Base-by-base conservation (phyloP, 2,888 invertebrate genomes). In the Macrophya annulata region DNA sequence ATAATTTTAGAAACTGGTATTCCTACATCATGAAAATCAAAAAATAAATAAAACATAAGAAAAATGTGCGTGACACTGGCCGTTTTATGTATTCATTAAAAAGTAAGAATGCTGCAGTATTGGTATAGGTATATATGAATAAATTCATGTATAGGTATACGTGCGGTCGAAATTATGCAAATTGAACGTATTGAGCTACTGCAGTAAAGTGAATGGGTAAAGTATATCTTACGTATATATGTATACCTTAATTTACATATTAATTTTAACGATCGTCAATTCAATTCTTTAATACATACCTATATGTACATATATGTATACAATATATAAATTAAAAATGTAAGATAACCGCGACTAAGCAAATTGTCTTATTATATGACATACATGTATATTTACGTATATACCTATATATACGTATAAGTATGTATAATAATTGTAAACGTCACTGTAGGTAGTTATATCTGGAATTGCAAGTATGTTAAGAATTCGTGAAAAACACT, bases 21-120 rank as follows among this genome's bases (percentile, higher is more conserved):
- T 25, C 31, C 31, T 31, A 31, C 31, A 31, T 25, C 4, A 48
- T 25, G 48, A 21, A 8, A 25, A 25, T 1, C 10, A 48, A 48
- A 48, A 48, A 48, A 48, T 3, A 12, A 48, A 48, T 3, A 10
- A 12, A 48, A 48, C 4, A 10, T 37, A 15, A 55, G 21, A 51
- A 51, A 55, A 31, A 51, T n/a, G 17, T 48, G 48, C 55, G 37
- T 31, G 55, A 48, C 77, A 48, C 51, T 48, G 40, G 51, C 31
- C 55, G 37, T 77, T 51, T 77, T 51, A 77, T 37, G 51, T 77
- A 48, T 77, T 77, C 77, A 77, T 77, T 77, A 17, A 68, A 68
- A 31, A 55, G 12, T 12, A 37, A 68, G 37, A 68, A 68, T 68
- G 37, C 37, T 68, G 37, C 37, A 6, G 12, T 31, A 68, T n/a